These are phyloP conservation scores for Avahi laniger DNA, from an alignment of 2,797 vertebrate genomes.

Conservation along the genomic window DNA sequence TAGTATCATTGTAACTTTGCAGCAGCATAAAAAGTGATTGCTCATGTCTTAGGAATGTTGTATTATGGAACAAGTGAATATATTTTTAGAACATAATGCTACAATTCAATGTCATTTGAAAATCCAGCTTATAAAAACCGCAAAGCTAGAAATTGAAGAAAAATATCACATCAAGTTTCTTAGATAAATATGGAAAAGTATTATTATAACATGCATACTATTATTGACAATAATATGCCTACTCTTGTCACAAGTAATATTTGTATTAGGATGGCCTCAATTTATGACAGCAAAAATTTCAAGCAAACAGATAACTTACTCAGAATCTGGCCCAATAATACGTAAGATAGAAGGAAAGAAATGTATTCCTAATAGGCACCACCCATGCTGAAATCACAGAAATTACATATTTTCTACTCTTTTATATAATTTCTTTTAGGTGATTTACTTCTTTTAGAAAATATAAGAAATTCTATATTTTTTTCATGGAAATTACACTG, in stretches of 20 bases:
- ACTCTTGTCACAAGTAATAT: neutral
- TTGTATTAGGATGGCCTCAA: neutral
- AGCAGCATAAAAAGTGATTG: slow-evolving; percentile 34
- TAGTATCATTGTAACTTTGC: slow-evolving; percentile 22
- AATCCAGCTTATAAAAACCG: slow-evolving; percentile 45
- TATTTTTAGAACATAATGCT: slow-evolving; percentile 54
- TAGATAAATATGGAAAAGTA: neutral
- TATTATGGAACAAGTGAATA: slow-evolving; percentile 23
- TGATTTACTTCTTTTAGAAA: neutral
- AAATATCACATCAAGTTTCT: neutral
- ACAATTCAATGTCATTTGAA: slow-evolving; percentile 61
- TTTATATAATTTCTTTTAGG: neutral
- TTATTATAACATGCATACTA: neutral
- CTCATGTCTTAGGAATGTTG: slow-evolving; percentile 28
- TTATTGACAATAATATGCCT: neutral
- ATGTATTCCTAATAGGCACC: neutral
- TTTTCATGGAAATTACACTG: neutral
- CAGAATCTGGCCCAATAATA: neutral
- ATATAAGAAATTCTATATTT: neutral
- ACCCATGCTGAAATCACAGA: neutral
- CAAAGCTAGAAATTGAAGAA: neutral
- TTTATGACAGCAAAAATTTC: neutral
- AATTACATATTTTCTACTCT: neutral
- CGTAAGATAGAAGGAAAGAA: neutral
- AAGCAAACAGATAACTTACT: neutral